Base-by-base conservation (phyloP, 2,113 vertebrate genomes). In the Eolophus roseicapilla region DNA sequence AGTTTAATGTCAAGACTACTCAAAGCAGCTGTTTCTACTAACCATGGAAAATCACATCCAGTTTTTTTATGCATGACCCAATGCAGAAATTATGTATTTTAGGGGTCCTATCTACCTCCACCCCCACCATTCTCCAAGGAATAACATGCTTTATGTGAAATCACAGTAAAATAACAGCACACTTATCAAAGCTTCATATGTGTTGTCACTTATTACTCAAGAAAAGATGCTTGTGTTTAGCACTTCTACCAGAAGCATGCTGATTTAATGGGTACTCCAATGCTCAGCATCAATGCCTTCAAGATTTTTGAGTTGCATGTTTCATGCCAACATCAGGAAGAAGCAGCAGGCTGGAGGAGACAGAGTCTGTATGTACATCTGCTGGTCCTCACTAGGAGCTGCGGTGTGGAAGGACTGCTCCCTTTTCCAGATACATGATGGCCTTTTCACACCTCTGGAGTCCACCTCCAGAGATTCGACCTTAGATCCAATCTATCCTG, bases 1-100 rank as follows among this genome's bases (percentile, higher is more conserved):
- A 91, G 83, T 96, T 97, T 90, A 96, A 96, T 93, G 95, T 95
- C 94, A 93, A 90, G 94, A 76, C 92, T 97, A 93, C 86, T 96
- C 86, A 11, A 89, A 92, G 87, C 97, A 97, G 91, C 93, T 97
- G 92, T 96, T 97, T 91, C 92, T 89, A 63, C 85, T 88, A 94
- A 93, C 46, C 63, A 73, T 67, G 50, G 41, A 93, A 93, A 96
- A 96, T 88, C 76, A 62, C 37, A 92, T 88, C 79, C 90, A 88
- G 49, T 59, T 71, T 86, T 17, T 63, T 90, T 80, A 71, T 81
- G 47, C 71, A 93, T 96, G 91, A 96, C 25, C 94, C 83, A 92
- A 75, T 84, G 87, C 57, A 96, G 64, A 92, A 97, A 95, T 94
- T 77, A 90, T 86, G 84, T 71, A 71, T 84, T 92, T 91, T 50